These are phyloP conservation scores for Nasonia oneida DNA, from an alignment of 2,888 invertebrate genomes.

Conservation along the genomic window DNA sequence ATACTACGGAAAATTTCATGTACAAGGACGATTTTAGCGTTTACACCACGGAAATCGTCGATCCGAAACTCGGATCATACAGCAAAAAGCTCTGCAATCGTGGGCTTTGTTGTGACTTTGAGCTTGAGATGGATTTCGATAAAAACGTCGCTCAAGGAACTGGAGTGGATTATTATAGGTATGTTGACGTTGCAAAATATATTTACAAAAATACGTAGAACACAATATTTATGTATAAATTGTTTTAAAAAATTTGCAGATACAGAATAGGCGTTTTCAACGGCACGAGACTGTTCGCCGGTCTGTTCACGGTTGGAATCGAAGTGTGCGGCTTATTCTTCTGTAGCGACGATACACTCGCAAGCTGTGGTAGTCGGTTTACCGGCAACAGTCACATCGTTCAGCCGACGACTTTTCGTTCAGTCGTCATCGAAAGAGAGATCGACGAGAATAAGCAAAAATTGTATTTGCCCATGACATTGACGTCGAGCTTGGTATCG, in stretches of 20 bases:
- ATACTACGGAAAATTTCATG: slow-evolving; percentile 7
- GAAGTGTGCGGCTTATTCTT: slow-evolving; percentile 68
- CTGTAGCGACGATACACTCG: slow-evolving; percentile 63
- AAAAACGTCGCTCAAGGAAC: not conserved
- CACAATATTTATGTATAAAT: no score
- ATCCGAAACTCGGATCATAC: not conserved
- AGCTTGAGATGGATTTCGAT: slow-evolving; percentile 18
- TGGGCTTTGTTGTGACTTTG: slow-evolving; percentile 34
- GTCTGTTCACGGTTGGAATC: slow-evolving; percentile 61
- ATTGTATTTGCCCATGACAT: slow-evolving; percentile 56
- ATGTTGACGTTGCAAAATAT: not conserved
- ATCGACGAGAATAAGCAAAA: slow-evolving; percentile 51
- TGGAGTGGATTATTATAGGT: slow-evolving; percentile 39
- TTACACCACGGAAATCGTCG: slow-evolving; percentile 40
- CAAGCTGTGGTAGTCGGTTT: slow-evolving; percentile 64
- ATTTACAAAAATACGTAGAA: not conserved
- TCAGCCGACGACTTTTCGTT: slow-evolving; percentile 65
- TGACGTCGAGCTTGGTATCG: slow-evolving; percentile 15
- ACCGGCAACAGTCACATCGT: slow-evolving; percentile 63
- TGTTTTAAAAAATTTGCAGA: slow-evolving; percentile 47
- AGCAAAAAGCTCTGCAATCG: slow-evolving; percentile 29
- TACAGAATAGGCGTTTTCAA: slow-evolving; percentile 69
- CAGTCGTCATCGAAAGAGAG: slow-evolving; percentile 64
- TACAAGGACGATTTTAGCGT: slow-evolving; percentile 35
- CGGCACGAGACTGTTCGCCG: slow-evolving; percentile 63